Evolutionary conservation across 2,113 vertebrate genomes (phyloP), one percentile per base, ranked within the genome.

Genomic region (Urocitellus parryii): DNA sequence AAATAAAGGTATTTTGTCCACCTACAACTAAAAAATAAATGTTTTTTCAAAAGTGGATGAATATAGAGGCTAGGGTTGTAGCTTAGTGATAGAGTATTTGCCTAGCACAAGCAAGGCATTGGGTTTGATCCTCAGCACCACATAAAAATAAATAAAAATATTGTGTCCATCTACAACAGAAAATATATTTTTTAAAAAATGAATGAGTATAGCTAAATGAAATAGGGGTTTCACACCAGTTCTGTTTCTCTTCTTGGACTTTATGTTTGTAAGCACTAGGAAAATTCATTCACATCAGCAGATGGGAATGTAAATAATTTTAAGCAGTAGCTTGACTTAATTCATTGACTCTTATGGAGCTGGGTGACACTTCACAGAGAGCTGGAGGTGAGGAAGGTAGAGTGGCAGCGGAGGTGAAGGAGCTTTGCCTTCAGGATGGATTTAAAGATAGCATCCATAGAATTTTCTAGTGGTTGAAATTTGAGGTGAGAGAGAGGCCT

Each of bases 381-480:
- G 27, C n/a, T 3, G 32, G 68, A 53, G 58, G 16, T 0, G 29
- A 89, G 9, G 13, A 92, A 3, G 7, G 9, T 4, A 0, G 12
- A 17, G 70, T 45, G 2, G 1, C 27, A 32, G 14, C 42, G 68
- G n/a, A 34, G 34, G 20, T 0, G 20, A 18, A 2, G 16, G 48
- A 4, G 37, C 17, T 6, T 14, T 4, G 2, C 24, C 9, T 79
- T 80, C 63, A 39, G 22, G 29, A 9, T 45, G 29, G 88, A 48
- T 68, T 85, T 61, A 56, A 80, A 92, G 67, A 25, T 5, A 24
- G 37, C 63, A 20, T 56, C 39, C 22, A 2, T 39, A 13, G n/a
- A 70, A 82, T 67, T 85, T 84, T 92, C 89, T 67, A n/a, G 32
- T 65, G 81, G 53, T 9, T 74, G 53, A 88, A 78, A 63, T 63